These are phyloP conservation scores for Melipona beecheii DNA, from an alignment of 2,888 invertebrate species.

Conservation along the genomic window DNA sequence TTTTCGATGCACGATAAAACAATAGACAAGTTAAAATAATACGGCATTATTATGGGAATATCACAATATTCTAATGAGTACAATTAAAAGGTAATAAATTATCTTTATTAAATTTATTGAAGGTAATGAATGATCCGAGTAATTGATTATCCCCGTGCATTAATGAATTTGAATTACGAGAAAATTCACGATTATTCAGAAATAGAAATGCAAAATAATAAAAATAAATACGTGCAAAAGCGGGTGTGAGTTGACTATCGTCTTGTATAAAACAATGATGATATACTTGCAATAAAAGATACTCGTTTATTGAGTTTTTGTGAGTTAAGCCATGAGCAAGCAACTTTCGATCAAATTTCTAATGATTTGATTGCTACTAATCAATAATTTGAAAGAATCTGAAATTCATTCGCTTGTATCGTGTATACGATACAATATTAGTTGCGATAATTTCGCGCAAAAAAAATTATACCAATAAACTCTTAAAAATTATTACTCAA, in stretches of 20 bases:
- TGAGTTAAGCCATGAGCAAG: background rate
- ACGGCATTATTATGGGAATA: background rate
- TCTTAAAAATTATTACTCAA: background rate
- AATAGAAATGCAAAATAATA: background rate
- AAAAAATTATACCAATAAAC: background rate
- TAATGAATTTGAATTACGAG: background rate
- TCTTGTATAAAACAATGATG: background rate
- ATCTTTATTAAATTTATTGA: background rate
- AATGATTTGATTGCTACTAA: background rate
- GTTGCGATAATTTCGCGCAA: background rate
- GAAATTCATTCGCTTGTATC: background rate
- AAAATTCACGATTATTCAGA: background rate
- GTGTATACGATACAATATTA: background rate
- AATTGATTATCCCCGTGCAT: background rate
- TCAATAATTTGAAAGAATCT: background rate
- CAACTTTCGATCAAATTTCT: background rate
- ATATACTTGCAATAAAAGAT: background rate
- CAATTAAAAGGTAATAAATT: background rate
- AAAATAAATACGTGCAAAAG: background rate
- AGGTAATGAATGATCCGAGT: background rate
- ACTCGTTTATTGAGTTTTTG: background rate
- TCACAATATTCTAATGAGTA: background rate
- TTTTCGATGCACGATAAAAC: background rate
- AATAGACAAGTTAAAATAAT: background rate
- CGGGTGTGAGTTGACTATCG: background rate